Evolutionary conservation across 2,113 vertebrate genomes (phyloP).

Genomic region (Pagrus major): DNA sequence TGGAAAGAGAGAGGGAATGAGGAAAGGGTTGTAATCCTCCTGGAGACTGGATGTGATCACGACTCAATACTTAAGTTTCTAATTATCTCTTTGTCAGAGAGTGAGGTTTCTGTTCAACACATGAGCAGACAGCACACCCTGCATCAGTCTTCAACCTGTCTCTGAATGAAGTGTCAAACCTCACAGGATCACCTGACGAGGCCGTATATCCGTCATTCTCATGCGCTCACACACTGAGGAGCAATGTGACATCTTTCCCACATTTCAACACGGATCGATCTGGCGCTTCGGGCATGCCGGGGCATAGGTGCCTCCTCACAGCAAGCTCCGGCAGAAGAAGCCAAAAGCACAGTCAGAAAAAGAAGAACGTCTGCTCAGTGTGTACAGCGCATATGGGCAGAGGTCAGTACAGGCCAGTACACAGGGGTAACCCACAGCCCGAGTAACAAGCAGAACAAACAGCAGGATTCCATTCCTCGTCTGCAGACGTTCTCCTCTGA

Average conservation of each 20-base stretch:
- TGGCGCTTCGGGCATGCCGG: slow-evolving; percentile 7
- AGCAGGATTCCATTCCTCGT: slow-evolving; percentile 37
- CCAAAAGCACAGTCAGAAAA: slow-evolving; percentile 29
- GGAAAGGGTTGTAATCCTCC: slow-evolving; percentile 30
- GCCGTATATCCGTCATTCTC: background rate
- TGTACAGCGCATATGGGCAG: slow-evolving; percentile 31
- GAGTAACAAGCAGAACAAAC: slow-evolving; percentile 64
- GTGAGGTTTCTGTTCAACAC: background rate
- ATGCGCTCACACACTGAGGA: background rate
- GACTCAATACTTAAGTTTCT: slow-evolving; percentile 27
- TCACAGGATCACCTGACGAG: background rate
- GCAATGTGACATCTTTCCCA: slow-evolving; percentile 13
- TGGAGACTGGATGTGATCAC: slow-evolving; percentile 24
- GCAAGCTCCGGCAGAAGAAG: slow-evolving; percentile 26
- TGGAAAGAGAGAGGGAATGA: background rate
- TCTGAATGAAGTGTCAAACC: slow-evolving; percentile 7
- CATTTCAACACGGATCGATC: slow-evolving; percentile 13
- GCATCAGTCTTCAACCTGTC: slow-evolving; percentile 26
- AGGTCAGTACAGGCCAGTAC: slow-evolving; percentile 57
- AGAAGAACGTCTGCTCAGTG: slow-evolving; percentile 33
- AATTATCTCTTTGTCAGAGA: slow-evolving; percentile 38
- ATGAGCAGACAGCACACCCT: background rate
- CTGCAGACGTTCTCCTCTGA: slow-evolving; percentile 12
- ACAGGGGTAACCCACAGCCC: slow-evolving; percentile 39
- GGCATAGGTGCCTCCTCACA: slow-evolving; percentile 25